These are phyloP conservation scores for Rhagoletis zephyria DNA, from an alignment of 1,140 invertebrate species.

Conservation along the genomic window DNA sequence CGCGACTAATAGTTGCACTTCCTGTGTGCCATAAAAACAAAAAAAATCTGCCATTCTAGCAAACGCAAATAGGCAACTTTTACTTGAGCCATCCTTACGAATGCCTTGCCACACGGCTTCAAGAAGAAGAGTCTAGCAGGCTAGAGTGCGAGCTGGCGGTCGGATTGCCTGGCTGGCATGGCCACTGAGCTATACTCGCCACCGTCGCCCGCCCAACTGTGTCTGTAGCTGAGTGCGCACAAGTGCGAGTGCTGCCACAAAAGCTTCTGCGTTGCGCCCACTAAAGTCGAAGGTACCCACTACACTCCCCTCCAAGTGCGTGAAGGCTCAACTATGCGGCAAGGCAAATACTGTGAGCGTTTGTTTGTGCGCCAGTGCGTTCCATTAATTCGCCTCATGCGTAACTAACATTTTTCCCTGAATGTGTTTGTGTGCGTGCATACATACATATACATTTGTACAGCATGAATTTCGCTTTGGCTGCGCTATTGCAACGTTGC, in stretches of 20 bases:
- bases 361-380: conserved; percentile 26
- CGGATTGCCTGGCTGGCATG: neutral
- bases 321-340: neutral
- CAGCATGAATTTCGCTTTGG: neutral
- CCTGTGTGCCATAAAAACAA: conserved; percentile 8
- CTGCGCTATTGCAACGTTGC: neutral
- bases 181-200: neutral
- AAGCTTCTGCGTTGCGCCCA: neutral
- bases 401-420: conserved; percentile 17
- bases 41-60: neutral
- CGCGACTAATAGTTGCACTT: conserved; percentile 26
- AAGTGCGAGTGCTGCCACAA: conserved; percentile 19
- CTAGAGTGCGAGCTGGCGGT: neutral
- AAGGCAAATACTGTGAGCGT: neutral
- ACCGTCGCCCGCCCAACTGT: conserved; percentile 37
- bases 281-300: neutral
- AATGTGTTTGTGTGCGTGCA: neutral
- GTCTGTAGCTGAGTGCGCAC: conserved; percentile 4
- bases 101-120: neutral
- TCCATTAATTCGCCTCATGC: conserved; percentile 40
- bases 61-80: conserved; percentile 22
- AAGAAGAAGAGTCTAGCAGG: neutral
- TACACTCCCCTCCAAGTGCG: neutral
- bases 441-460: neutral
- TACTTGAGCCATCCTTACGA: neutral